These are phyloP conservation scores for Xerus inauris DNA, from an alignment of 2,113 vertebrate species.

Conservation along the genomic window DNA sequence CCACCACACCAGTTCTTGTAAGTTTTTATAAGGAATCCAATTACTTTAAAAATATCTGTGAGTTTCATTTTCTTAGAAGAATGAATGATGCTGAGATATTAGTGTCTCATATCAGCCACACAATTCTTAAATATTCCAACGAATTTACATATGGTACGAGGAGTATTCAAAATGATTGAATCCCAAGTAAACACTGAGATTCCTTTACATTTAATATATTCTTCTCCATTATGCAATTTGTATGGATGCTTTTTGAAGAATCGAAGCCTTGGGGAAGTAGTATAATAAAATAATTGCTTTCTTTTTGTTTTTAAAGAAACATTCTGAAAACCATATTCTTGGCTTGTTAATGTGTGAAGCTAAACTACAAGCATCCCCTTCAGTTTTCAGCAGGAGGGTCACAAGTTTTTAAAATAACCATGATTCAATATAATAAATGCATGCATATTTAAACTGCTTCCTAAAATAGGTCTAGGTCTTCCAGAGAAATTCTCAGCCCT, in stretches of 20 bases:
- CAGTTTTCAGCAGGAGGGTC: neutral
- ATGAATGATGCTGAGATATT: neutral
- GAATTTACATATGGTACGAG: neutral
- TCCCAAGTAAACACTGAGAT: neutral
- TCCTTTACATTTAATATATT: neutral
- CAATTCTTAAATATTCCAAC: neutral
- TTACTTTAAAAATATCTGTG: neutral
- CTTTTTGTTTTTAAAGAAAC: neutral
- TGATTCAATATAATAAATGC: neutral
- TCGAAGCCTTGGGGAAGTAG: neutral
- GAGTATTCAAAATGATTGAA: neutral
- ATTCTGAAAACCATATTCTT: neutral
- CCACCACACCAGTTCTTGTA: neutral
- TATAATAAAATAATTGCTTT: neutral
- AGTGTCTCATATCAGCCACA: neutral
- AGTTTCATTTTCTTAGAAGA: neutral
- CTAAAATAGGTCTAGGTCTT: neutral
- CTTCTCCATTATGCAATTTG: neutral
- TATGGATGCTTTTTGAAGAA: neutral
- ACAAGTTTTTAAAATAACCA: constrained; percentile 43
- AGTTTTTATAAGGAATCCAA: neutral
- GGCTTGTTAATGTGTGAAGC: constrained; percentile 3
- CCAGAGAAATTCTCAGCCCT: neutral
- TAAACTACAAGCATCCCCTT: neutral
- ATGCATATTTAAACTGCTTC: neutral